Percentiles rank a stretch among this genome's conserved stretches.
phyloP scores from a whole-genome alignment of 2,797 vertebrate species.

The Pitangus sulphuratus region DNA sequence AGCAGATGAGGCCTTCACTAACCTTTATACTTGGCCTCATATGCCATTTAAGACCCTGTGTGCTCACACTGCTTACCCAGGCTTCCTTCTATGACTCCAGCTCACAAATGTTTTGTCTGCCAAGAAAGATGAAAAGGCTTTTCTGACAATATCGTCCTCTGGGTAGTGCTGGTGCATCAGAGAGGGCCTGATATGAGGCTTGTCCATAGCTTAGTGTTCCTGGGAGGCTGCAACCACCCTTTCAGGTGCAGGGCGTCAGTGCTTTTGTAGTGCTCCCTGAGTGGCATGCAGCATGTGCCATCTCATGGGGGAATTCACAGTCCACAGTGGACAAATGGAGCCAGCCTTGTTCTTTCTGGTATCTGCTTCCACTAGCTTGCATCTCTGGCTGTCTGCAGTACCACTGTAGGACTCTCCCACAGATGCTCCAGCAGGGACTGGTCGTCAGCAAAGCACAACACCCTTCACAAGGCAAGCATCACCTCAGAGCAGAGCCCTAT shows the following conservation, averaged over 20 bases:
- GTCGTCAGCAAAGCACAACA: neutral
- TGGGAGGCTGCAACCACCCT: neutral
- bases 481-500: fast-evolving
- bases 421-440: neutral
- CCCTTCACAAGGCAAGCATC: neutral
- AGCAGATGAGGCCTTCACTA: neutral
- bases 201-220: neutral
- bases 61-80: neutral
- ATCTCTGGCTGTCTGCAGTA: neutral
- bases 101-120: neutral
- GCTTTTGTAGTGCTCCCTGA: neutral
- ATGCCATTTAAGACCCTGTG: neutral
- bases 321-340: neutral
- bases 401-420: neutral
- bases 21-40: neutral
- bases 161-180: neutral
- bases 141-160: neutral
- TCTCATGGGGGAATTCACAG: neutral
- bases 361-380: neutral
- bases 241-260: neutral
- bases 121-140: neutral
- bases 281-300: neutral
- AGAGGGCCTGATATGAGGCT: neutral
- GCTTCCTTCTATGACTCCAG: neutral
- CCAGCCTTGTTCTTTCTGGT: neutral